Percentiles rank a stretch among this genome's conserved stretches.
Conservation (phyloP, 2,888 invertebrate species). For the Dioctria rufipes region DNA sequence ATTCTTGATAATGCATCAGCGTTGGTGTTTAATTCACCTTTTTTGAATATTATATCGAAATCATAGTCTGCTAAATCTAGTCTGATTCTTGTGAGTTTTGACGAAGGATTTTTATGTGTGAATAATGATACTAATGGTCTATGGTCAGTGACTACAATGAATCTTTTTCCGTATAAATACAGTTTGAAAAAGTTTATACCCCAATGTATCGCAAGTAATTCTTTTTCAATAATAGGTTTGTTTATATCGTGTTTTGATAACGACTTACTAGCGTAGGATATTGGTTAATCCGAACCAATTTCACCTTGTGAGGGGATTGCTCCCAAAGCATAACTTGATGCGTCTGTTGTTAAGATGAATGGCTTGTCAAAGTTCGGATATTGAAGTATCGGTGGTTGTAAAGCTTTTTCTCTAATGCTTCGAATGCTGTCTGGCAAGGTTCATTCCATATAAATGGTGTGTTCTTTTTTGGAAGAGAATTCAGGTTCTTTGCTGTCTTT, state of each 20-base stretch:
- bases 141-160: too few species aligned
- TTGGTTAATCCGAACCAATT: constrained; percentile 60
- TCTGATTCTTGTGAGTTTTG: too few species aligned
- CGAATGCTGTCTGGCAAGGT: constrained; percentile 39
- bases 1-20: too few species aligned
- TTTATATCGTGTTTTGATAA: constrained; percentile 62
- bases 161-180: too few species aligned
- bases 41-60: too few species aligned
- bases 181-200: too few species aligned
- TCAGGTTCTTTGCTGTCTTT: constrained; percentile 59
- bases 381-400: constrained; percentile 53
- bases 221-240: too few species aligned
- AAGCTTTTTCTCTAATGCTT: constrained; percentile 49
- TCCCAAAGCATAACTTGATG: constrained; percentile 62
- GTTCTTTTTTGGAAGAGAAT: constrained; percentile 59
- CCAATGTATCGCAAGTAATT: too few species aligned
- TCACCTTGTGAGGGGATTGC: constrained; percentile 63
- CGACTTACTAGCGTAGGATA: constrained; percentile 63
- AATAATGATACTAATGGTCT: too few species aligned
- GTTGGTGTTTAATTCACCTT: too few species aligned
- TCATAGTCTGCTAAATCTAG: too few species aligned
- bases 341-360: constrained; percentile 64
- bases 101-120: too few species aligned
- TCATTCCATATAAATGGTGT: constrained; percentile 57
- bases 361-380: constrained; percentile 49